Base-by-base conservation (phyloP, 1,140 invertebrate genomes). In the Aphidius ervi region DNA sequence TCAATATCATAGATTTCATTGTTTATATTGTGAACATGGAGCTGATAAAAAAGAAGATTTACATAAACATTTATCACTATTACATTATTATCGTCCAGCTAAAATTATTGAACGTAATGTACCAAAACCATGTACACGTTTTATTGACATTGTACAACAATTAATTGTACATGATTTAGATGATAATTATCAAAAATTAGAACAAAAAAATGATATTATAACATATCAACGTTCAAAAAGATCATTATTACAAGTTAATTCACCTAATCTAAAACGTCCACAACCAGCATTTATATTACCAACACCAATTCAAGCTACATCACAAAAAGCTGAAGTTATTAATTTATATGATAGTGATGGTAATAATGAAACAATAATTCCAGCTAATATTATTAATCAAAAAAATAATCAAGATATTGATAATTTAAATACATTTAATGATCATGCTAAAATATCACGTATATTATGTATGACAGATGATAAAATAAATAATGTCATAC, bases 11-110 rank as follows among this genome's bases (percentile, higher is more conserved):
- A 81, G 79, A 39, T 83, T 74, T 49, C 83, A 84, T 53, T 84
- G 83, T 54, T 67, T 79, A 3, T 83, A 83, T 61, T 84, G 83
- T 60, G 42, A 75, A 8, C 70, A 72, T 65, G 83, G 82, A 6
- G 63, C 75, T 4, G 70, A 79, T n/a, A 70, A 65, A 6, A 61
- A 73, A 5, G 64, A 67, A 9, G 80, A 82, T 16, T 68, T 83
- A 23, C 72, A 81, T 9, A 64, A 66, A 42, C 82, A 84, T 73
- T 70, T 84, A 2, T 76, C 77, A 46, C 65, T 65, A 10, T 63
- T 67, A 23, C 83, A 84, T 66, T 76, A 73, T 8, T 78, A 82
- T 64, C 70, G 77, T 55, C 67, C 71, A 4, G 73, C 82, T 1
- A 74, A 74, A 9, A 65, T 81, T 16, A 67, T 82, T 4, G 79